Evolutionary conservation across 53 echinoderm and acorn worm genomes (phyloP), one percentile per base, ranked within the genome.

Genomic region (Luidia sarsii): DNA sequence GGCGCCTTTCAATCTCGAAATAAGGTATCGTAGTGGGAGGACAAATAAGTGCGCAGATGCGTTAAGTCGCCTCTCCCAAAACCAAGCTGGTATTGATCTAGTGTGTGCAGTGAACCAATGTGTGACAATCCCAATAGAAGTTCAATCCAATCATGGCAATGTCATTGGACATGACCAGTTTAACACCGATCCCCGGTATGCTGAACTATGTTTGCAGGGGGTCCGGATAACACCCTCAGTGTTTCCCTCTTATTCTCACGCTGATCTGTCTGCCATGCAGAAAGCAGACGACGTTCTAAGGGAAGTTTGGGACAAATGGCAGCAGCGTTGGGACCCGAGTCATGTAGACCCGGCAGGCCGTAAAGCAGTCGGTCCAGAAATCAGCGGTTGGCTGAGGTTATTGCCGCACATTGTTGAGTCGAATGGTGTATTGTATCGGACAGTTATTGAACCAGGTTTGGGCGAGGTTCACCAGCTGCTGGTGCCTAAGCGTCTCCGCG

Each of bases 21-120:
- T 89, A 2, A 85, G 70, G 35, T 89, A 85, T 25, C 37, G 65
- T 18, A 15, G 70, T 60, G 85, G 85, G 0, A 57, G 30, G 16
- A 70, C 39, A 27, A 89, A 89, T 48, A 39, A 19, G 22, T 68
- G 68, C 23, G 68, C 68, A 16, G 68, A 45, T 35, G 68, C 68
- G 7, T 27, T 68, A 2, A 68, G 68, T 10, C 46, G 41, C 14
- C n/a, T 2, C 14, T 46, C 68, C 11, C 7, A 24, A 41, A 41
- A 41, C 11, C 41, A 7, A 11, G 11, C 41, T 7, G 11, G 11
- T 41, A 11, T 41, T 7, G 11, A 41, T 11, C 6, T 41, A 11
- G 41, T 41, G 11, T 6, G 6, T 41, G 41, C 6, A 11, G 6
- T 41, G 11, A 6, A 41, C 11, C n/a, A n/a, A n/a, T n/a, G n/a